Conservation (phyloP, 2,888 invertebrate species). For the Sarcophaga subvicina region DNA sequence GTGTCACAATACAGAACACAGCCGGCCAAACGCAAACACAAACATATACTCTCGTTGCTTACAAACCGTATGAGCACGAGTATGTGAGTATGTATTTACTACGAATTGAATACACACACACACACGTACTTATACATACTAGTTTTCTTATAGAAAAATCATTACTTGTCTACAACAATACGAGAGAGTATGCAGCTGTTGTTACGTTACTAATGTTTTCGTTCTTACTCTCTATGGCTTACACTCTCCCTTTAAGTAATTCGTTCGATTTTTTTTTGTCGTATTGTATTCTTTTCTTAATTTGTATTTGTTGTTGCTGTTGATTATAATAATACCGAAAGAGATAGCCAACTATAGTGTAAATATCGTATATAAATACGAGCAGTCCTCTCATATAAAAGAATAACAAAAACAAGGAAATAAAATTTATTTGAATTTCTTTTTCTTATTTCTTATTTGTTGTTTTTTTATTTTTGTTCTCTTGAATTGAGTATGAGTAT, state of each 20-base stretch:
- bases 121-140: background rate
- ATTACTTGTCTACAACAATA: background rate
- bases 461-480: slow-evolving; percentile 26
- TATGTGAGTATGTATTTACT: too few species aligned
- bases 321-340: too few species aligned
- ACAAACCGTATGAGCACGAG: too few species aligned
- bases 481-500: slow-evolving; percentile 27
- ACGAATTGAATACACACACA: background rate
- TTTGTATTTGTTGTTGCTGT: too few species aligned
- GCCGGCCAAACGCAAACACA: slow-evolving; percentile 22
- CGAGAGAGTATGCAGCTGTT: background rate
- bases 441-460: background rate
- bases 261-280: background rate
- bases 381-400: too few species aligned
- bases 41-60: background rate
- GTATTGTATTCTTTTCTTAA: background rate
- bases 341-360: too few species aligned
- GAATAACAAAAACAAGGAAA: background rate
- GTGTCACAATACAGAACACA: slow-evolving; percentile 43
- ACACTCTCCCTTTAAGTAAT: background rate
- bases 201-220: background rate
- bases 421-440: slow-evolving; percentile 22
- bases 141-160: too few species aligned
- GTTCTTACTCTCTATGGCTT: background rate
- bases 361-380: too few species aligned